Evolutionary conservation across 2,797 vertebrate genomes (phyloP), one percentile per base, ranked within the genome.

Genomic region (Eptatretus atami): DNA sequence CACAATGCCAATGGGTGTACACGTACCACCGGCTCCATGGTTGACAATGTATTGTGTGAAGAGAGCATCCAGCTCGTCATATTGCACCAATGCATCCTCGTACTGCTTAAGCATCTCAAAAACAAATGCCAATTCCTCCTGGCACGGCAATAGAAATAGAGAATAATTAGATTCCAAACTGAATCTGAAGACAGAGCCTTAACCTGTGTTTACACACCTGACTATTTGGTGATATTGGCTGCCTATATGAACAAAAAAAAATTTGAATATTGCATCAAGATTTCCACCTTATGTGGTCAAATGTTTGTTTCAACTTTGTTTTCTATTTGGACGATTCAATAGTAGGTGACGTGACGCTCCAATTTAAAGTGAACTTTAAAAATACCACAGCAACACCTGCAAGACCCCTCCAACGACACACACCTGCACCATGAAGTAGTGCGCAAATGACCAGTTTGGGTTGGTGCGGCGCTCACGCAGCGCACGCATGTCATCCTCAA

Each of bases 391-490:
- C 31, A 44, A 2, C 31, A 44, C 31, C 31, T 44, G 31, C 31
- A 44, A 4, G 6, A 44, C 31, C 31, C 31, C 31, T 44, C 31
- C 31, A 44, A 44, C 6, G n/a, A 25, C 57, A 61, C 55, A 54
- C 67, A 96, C 92, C 86, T 98, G 90, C 64, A 98, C 90, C 86
- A 96, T 95, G 76, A 98, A 96, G 75, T 96, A 98, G 68, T 95
- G 83, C 63, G 86, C 94, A 75, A 98, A 98, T 75, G 90, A 94
- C 92, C 92, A 98, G 68, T 84, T 86, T 0, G 90, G 86, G 72
- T 98, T 86, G 0, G 88, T 94, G 71, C 90, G 84, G 70, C 93
- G 94, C 77, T 98, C 90, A 64, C 92, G 73, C 70, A 98, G 76
- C 2, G 86, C 92, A 24, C 90, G 78, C 92, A 98, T 96, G 70